These are phyloP conservation scores for Mormyrus iriodes DNA, from an alignment of 2,113 vertebrate species.

Conservation along the genomic window DNA sequence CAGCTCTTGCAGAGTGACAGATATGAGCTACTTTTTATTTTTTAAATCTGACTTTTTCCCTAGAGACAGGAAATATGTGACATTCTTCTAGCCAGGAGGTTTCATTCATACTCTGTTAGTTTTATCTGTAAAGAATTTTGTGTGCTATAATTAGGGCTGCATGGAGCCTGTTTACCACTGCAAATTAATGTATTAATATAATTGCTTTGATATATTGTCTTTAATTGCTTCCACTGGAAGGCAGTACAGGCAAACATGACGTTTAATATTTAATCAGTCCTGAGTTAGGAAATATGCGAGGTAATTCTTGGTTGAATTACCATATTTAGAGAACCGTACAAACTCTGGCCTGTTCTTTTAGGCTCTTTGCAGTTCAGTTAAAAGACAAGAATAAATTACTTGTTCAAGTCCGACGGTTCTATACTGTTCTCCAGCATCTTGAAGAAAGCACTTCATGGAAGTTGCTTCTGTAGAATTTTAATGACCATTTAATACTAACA, in stretches of 20 bases:
- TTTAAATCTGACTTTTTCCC: not conserved
- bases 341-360: not conserved
- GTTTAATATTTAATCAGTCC: not conserved
- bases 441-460: not conserved
- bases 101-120: not conserved
- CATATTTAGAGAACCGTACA: not conserved
- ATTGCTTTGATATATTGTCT: not conserved
- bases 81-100: not conserved
- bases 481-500: not conserved
- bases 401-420: not conserved
- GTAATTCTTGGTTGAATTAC: not conserved
- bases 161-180: not conserved
- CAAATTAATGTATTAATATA: not conserved
- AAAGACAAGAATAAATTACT: not conserved
- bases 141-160: not conserved
- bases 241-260: not conserved
- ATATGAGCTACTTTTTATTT: not conserved
- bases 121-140: not conserved
- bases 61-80: not conserved
- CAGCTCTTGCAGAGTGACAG: not conserved
- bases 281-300: not conserved
- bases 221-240: slow-evolving; percentile 5
- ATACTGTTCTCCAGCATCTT: not conserved
- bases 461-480: not conserved
- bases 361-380: not conserved